Base-by-base conservation (phyloP, 2,797 vertebrate species). In the Urocyon cinereoargenteus region DNA sequence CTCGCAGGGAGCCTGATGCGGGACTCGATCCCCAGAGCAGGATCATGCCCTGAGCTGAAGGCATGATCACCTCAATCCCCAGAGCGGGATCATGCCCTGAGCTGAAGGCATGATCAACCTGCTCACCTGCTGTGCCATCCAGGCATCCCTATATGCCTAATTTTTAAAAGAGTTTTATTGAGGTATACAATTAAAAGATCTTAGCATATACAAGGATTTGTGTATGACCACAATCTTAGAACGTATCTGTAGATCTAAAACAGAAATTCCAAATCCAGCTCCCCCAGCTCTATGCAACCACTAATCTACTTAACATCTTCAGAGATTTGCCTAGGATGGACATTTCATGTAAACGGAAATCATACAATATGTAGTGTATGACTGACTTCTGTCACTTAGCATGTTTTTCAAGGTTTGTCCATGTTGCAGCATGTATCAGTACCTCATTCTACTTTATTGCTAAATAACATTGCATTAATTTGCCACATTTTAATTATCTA, bases 141-240 rank as follows among this genome's bases (percentile, higher is more conserved):
- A 45, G 40, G 40, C 40, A 8, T 45, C 40, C 40, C 0, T 45
- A 45, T 45, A 45, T 45, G 22, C 26, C 22, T 87, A 61, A 62
- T 72, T 95, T 95, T 92, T 66, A 16, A 28, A 59, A 79, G 31
- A 55, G 21, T 18, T 91, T 91, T 90, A 70, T 9, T 78, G 55
- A 91, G 64, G 55, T 59, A 26, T 28, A n/a, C 9, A 45, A 49
- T 45, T 92, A 22, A 77, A 77, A 64, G 31, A 24, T 40, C 83
- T 75, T 57, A 59, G 11, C 31, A 49, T 73, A 55, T 34, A 72
- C 34, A 92, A 57, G 73, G 45, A 86, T 59, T 51, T 94, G 59
- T 59, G 14, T 28, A 72, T 79, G 31, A 79, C 21, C 2, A 85
- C 11, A 93, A 55, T 49, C 68, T 70, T 70, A 77, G 77, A 68